phyloP scores from a whole-genome alignment of 2,888 invertebrate genomes.

The Erebia aethiops region DNA sequence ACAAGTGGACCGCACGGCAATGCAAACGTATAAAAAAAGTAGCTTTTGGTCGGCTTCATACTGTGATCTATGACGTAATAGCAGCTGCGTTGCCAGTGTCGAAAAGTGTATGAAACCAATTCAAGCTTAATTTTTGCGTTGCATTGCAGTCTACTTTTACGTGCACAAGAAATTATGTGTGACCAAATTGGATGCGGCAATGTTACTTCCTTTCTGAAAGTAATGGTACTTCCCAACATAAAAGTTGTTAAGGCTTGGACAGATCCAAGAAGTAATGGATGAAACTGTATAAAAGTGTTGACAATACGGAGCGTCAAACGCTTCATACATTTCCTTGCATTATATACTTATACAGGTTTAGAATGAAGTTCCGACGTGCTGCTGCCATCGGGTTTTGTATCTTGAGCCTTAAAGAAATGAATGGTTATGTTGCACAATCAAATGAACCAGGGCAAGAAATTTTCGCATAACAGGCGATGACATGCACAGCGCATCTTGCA shows the following conservation, averaged over 20 bases:
- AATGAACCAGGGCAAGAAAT: no score
- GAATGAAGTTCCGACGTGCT: no score
- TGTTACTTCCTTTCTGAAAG: not conserved
- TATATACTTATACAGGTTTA: no score
- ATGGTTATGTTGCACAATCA: not conserved
- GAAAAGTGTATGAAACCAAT: not conserved
- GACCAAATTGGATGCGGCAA: slow-evolving; percentile 10
- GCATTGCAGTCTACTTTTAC: slow-evolving; percentile 9
- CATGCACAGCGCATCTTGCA: not conserved
- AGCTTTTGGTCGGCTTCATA: not conserved
- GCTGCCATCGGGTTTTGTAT: no score
- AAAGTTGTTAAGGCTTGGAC: no score
- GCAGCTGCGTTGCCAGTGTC: not conserved
- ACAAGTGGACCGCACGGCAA: not conserved
- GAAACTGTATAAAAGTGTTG: no score
- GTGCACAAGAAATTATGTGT: not conserved
- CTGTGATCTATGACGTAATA: not conserved
- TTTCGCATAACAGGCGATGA: not conserved
- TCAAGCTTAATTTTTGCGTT: not conserved
- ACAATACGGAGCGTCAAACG: no score
- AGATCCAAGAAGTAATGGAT: no score
- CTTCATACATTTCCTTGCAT: not conserved
- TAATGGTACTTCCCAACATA: not conserved
- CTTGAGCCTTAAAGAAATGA: not conserved
- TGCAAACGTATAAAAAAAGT: not conserved